Base-by-base conservation (phyloP, 2,888 invertebrate species). In the Sthenelais limicola region DNA sequence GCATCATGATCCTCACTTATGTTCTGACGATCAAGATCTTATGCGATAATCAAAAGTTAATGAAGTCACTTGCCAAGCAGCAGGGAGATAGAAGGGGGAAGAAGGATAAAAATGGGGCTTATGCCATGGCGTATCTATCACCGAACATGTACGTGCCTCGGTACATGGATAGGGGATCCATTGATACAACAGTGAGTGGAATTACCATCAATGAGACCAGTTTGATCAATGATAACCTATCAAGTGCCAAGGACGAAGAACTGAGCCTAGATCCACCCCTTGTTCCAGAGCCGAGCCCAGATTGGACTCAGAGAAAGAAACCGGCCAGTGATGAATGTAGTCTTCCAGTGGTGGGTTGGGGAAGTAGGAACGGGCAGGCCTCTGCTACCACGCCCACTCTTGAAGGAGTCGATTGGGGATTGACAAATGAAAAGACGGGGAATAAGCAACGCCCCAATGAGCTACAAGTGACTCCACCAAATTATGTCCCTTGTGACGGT, bases 1-100 rank as follows among this genome's bases (percentile, higher is more conserved):
- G 93, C 52, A 96, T 98, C 79, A 98, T 98, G 97, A 90, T 97
- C 84, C 90, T 96, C 74, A 97, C 97, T 3, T 98, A 97, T 85
- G 93, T 94, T 9, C 90, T 96, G 80, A 98, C 98, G 0, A 95
- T 97, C 21, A 91, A 93, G 73, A 90, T 98, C 35, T 89, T 98
- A 82, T 94, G 95, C 70, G 90, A 93, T 77, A 96, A 96, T 88
- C 86, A 87, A 71, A 78, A 78, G 12, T 73, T 82, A 33, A 78
- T 76, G 76, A 54, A 71, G 33, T 75, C 54, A 21, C 54, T 77
- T 15, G 71, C 66, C 18, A 68, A 49, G 18, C 69, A 76, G 24
- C 75, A 75, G 33, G 24, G 47, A 15, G 30, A 69, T 38, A 12
- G 48, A 30, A 56, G 33, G 21, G n/a, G 35, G 12, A n/a, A 47